Percentiles rank a stretch among this genome's conserved stretches.
phyloP scores from a whole-genome alignment of 2,797 vertebrate genomes.

The Scleropages formosus region DNA sequence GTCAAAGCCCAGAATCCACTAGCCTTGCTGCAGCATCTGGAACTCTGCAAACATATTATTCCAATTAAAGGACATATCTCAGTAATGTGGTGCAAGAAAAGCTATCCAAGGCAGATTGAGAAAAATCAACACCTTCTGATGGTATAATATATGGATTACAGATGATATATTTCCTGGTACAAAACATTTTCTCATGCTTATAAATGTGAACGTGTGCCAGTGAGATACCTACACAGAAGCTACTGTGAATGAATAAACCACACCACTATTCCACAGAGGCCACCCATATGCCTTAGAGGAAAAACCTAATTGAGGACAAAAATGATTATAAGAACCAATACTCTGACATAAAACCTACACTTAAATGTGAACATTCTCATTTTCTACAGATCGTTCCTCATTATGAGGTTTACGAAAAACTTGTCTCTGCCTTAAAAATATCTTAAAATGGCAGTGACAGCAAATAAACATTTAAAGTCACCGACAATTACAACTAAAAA shows the following conservation, averaged over 20 bases:
- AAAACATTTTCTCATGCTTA: slow-evolving; percentile 31
- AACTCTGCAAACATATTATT: slow-evolving; percentile 33
- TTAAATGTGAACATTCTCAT: slow-evolving; percentile 22
- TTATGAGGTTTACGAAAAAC: neutral
- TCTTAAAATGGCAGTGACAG: too few relatives aligned
- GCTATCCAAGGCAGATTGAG: slow-evolving; percentile 15
- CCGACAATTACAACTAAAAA: too few relatives aligned
- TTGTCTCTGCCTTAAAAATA: neutral
- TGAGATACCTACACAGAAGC: neutral
- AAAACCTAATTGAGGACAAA: slow-evolving; percentile 56
- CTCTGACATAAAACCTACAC: slow-evolving; percentile 28
- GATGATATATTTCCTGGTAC: slow-evolving; percentile 29
- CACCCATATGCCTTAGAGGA: slow-evolving; percentile 36
- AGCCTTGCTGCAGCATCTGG: slow-evolving; percentile 13
- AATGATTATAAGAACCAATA: slow-evolving; percentile 44
- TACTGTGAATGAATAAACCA: slow-evolving; percentile 47
- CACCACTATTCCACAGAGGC: neutral
- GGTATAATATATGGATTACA: slow-evolving; percentile 32
- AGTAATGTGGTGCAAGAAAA: slow-evolving; percentile 22
- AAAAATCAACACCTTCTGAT: slow-evolving; percentile 28
- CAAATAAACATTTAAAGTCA: too few relatives aligned
- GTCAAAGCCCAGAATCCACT: slow-evolving; percentile 15
- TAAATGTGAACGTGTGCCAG: slow-evolving; percentile 1
- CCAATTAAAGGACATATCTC: slow-evolving; percentile 25
- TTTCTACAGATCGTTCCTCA: neutral